phyloP scores from a whole-genome alignment of 2,797 vertebrate genomes.

The Tapera naevia region DNA sequence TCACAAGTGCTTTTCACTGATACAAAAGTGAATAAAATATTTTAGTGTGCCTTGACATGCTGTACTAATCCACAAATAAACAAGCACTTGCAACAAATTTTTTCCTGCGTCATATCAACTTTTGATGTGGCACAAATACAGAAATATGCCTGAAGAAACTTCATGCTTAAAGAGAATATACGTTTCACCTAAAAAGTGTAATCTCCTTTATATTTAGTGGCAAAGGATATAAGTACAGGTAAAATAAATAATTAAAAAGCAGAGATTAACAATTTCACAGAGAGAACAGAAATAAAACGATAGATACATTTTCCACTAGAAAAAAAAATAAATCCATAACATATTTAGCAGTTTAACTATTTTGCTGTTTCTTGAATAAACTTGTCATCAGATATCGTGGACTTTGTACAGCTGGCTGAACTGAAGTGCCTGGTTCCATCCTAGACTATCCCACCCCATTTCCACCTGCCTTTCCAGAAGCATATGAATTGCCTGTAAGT shows the following conservation, averaged over 20 bases:
- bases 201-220: conserved; percentile 40
- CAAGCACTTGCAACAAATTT: conserved; percentile 39
- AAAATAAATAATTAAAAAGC: conserved; percentile 63
- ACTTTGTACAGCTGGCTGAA: not conserved
- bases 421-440: not conserved
- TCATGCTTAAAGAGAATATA: conserved; percentile 55
- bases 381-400: not conserved
- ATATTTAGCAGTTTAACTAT: not conserved
- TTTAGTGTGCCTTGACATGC: conserved; percentile 1
- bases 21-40: conserved; percentile 16
- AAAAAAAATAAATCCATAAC: conserved; percentile 45
- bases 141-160: conserved; percentile 36
- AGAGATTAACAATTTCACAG: conserved; percentile 38
- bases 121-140: conserved; percentile 69
- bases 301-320: not conserved
- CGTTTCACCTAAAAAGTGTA: conserved; percentile 48
- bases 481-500: not conserved
- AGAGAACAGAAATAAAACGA: conserved; percentile 48
- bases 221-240: conserved; percentile 40
- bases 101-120: conserved; percentile 28
- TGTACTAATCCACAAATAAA: conserved; percentile 47
- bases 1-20: conserved; percentile 9
- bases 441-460: not conserved
- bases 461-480: not conserved
- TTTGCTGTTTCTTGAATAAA: conserved; percentile 23